Base-by-base conservation (phyloP, 2,888 invertebrate genomes). In the Eristalis tenax region DNA sequence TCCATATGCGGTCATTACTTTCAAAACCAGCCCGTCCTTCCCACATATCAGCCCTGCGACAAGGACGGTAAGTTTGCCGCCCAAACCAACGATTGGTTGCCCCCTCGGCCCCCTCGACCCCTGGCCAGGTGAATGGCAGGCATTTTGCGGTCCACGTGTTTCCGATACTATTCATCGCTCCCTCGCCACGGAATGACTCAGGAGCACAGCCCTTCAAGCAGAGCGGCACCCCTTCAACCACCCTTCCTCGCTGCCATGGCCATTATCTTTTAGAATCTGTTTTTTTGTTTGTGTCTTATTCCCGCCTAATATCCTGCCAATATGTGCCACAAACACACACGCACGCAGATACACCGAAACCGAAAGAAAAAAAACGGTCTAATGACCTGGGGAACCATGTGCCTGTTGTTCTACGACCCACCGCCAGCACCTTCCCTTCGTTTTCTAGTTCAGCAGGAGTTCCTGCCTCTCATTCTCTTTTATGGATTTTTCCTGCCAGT, bases 181-280 rank as follows among this genome's bases (percentile, higher is more conserved):
- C 78, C 26, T 26, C 22, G 10, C 10, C 6, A 23, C 18, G 28
- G 15, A 63, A 68, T 57, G 4, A 63, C 63, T 13, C 13, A 63
- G 28, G 11, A n/a, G 50, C 59, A 28, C 69, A 79, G 65, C 65
- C 79, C 79, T 71, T 73, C 57, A 65, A 59, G 64, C 56, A 15
- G 11, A 38, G 43, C 23, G 43, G 66, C 79, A 73, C 73, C 71
- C 79, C 68, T 73, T 66, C n/a, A 79, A 59, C 38, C 40, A 61
- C 57, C 28, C 35, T 64, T 74, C 35, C 64, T 35, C 35, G 15
- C n/a, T 35, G 59, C 40, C 40, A 15, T 59, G 28, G 13, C 66
- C 59, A 68, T 61, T 77, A 61, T 68, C 61, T 65, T 15, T 50
- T 4, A 4, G 11, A 23, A 57, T 57, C 18, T 23, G 6, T 57